Conservation (phyloP, 2,113 vertebrate genomes). For the Trematomus loennbergii region DNA sequence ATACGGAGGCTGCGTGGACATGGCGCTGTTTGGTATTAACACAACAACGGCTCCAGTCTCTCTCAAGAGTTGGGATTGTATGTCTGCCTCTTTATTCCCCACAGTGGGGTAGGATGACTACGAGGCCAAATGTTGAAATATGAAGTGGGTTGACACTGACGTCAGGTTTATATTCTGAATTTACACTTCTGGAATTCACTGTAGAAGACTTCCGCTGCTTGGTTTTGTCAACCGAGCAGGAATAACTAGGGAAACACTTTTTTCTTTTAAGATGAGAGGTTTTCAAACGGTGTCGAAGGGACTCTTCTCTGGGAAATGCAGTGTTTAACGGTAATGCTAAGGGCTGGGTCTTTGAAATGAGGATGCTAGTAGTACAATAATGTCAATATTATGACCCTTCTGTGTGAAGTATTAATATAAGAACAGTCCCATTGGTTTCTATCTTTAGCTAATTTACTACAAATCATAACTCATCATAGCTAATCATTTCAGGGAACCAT, state of each 20-base stretch:
- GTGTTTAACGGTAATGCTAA: background rate
- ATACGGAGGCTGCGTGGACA: constrained; percentile 36
- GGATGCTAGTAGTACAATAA: background rate
- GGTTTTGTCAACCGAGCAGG: no score
- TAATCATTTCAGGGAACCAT: background rate
- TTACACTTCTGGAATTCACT: background rate
- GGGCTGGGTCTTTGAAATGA: background rate
- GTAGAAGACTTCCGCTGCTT: background rate
- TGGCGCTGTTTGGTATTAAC: constrained; percentile 64
- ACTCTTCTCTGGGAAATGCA: background rate
- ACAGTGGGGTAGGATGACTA: constrained; percentile 1
- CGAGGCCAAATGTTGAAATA: constrained; percentile 2
- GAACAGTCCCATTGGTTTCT: background rate
- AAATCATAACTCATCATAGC: background rate
- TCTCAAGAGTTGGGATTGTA: background rate
- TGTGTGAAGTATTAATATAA: background rate
- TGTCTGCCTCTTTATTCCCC: constrained; percentile 1
- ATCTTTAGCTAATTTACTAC: background rate
- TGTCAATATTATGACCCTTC: background rate
- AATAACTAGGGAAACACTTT: no score
- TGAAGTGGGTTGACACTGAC: constrained; percentile 22
- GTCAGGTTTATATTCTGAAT: constrained; percentile 5
- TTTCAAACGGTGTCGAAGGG: no score
- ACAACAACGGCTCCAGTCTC: constrained; percentile 21
- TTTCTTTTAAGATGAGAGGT: no score